Evolutionary conservation across 2,113 vertebrate species (phyloP).

Genomic region (Diadophis punctatus): DNA sequence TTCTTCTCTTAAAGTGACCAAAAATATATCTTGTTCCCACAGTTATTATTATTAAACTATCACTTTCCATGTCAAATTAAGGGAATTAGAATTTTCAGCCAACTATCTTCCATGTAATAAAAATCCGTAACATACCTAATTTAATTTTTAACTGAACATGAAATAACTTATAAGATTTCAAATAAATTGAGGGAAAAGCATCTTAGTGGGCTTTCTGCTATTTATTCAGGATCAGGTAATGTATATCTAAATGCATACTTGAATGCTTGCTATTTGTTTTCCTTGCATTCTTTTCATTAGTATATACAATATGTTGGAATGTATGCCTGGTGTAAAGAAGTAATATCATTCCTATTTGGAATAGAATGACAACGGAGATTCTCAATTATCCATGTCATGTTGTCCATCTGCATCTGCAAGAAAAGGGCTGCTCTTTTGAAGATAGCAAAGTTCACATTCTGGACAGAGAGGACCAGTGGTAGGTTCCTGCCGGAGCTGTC

Average conservation of each 20-base stretch:
- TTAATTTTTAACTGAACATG: neutral
- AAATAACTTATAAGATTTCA: neutral
- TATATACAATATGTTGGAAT: neutral
- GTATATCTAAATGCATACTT: neutral
- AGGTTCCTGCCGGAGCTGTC: too few species aligned
- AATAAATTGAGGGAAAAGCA: neutral
- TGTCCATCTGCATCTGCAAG: neutral
- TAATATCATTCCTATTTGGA: neutral
- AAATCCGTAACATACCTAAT: neutral
- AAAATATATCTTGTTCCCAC: neutral
- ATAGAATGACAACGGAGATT: neutral
- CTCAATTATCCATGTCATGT: neutral
- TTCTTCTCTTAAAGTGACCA: neutral
- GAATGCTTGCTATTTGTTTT: neutral
- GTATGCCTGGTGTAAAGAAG: neutral
- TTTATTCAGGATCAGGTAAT: neutral
- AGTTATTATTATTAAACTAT: neutral
- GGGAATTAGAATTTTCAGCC: constrained; percentile 16
- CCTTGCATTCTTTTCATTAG: neutral
- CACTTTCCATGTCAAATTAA: neutral
- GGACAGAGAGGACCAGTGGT: neutral
- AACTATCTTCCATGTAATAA: neutral
- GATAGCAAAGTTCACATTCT: neutral
- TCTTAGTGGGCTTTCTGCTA: neutral
- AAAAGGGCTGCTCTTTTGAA: neutral